These are phyloP conservation scores for Callosobruchus maculatus DNA, from an alignment of 2,888 invertebrate genomes.

Conservation along the genomic window DNA sequence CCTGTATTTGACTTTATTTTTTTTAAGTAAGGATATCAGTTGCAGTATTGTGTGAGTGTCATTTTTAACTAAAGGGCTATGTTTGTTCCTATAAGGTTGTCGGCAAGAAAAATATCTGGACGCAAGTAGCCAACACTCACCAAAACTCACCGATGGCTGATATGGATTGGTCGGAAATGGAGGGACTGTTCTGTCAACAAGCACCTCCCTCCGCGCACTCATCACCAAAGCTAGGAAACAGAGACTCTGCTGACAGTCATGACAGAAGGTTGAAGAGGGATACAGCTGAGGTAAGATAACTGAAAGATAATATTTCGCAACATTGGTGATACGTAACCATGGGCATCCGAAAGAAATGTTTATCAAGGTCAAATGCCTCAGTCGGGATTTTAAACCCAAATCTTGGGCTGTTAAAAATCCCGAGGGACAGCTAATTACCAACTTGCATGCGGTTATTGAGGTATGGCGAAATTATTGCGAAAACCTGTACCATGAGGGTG, in stretches of 20 bases:
- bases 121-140: slow-evolving; percentile 79
- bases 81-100: slow-evolving; percentile 59
- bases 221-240: slow-evolving; percentile 54
- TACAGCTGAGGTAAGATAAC: slow-evolving; percentile 62
- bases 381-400: too few species aligned
- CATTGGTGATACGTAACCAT: too few species aligned
- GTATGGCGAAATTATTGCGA: too few species aligned
- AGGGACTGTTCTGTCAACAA: slow-evolving; percentile 91
- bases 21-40: background rate
- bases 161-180: slow-evolving; percentile 91
- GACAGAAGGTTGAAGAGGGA: slow-evolving; percentile 71
- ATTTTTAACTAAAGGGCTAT: background rate
- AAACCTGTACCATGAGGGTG: too few species aligned
- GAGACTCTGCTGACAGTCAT: slow-evolving; percentile 45
- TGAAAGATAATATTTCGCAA: background rate
- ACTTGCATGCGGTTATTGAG: too few species aligned
- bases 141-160: slow-evolving; percentile 79
- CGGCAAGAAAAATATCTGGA: slow-evolving; percentile 91
- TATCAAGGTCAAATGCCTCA: too few species aligned
- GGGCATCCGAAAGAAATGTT: too few species aligned
- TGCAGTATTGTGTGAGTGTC: background rate
- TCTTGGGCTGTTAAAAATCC: too few species aligned
- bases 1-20: too few species aligned
- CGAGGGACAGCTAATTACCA: too few species aligned
- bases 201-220: slow-evolving; percentile 55